Conservation (phyloP, 2,113 vertebrate genomes). For the Sylvilagus bachmani region DNA sequence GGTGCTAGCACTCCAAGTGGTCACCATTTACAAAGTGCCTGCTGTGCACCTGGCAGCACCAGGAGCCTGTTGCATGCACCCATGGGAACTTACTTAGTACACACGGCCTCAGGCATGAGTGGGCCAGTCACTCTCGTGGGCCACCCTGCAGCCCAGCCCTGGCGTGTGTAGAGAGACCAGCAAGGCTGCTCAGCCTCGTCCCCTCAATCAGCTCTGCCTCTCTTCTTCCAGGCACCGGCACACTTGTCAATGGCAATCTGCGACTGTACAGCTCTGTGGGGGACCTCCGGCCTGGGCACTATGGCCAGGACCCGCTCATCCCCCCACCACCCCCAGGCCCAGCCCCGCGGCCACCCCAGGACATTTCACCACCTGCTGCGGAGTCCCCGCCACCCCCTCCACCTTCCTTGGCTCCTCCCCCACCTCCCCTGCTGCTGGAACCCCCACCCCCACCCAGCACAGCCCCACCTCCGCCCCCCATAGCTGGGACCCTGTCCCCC, state of each 20-base stretch:
- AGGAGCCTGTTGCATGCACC: background rate
- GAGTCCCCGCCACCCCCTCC: constrained; percentile 83
- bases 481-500: background rate
- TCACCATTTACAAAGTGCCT: background rate
- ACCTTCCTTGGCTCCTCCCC: constrained; percentile 83
- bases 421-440: constrained; percentile 78
- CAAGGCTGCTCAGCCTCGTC: background rate
- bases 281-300: constrained; percentile 85
- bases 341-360: constrained; percentile 85
- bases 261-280: constrained; percentile 90
- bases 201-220: background rate
- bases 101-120: background rate
- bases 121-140: background rate
- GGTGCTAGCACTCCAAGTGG: no score
- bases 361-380: constrained; percentile 78
- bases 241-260: constrained; percentile 87
- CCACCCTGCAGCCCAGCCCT: background rate
- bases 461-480: constrained; percentile 67
- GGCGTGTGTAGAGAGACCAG: background rate
- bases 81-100: background rate
- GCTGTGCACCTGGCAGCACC: background rate
- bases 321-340: constrained; percentile 91
- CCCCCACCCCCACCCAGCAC: constrained; percentile 59
- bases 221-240: constrained; percentile 85
- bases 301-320: constrained; percentile 89